Evolutionary conservation across 2,113 vertebrate species (phyloP), one percentile per base, ranked within the genome.

Genomic region (Heterochromis multidens): DNA sequence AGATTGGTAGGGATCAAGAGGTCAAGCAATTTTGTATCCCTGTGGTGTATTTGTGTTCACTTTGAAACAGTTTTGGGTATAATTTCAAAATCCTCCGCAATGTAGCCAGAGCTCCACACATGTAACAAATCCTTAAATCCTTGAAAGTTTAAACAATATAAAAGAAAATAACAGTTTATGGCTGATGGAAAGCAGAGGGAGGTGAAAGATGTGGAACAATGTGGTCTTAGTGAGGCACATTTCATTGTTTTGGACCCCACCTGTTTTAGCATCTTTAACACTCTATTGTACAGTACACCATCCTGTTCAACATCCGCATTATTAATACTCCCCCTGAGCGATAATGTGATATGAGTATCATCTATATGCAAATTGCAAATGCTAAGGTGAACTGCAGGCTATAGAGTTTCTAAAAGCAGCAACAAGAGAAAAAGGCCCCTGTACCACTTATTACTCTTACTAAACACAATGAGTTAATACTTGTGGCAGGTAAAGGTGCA

Each of bases 331-430:
- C 63, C 77, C 43, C 35, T 8, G 29, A 85, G 86, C 85, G 78
- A 88, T 84, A 88, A 89, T 82, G 46, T 83, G 82, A 83, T 83
- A 67, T 86, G 49, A 89, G 81, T 81, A 84, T 92, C 83, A 92
- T 93, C 82, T 91, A 93, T 92, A 92, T 93, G 91, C 86, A 93
- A 94, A 94, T 92, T 46, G 40, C 1, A 12, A 84, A 82, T 72
- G 60, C 81, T 85, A 49, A 89, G 84, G 81, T 92, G 87, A 88
- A 84, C 80, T 11, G 54, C 56, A 63, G 81, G 77, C 84, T 81
- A n/a, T 33, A 80, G 4, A 0, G 57, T 43, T 84, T 74, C 80
- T 78, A 46, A 54, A 37, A 63, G 59, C 80, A 72, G 80, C 21
- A 78, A 60, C 72, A 80, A 70, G 57, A 90, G 62, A 40, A 84